Evolutionary conservation across 2,888 invertebrate genomes (phyloP), one percentile per base, ranked within the genome.

Genomic region (Panzeria rudis): DNA sequence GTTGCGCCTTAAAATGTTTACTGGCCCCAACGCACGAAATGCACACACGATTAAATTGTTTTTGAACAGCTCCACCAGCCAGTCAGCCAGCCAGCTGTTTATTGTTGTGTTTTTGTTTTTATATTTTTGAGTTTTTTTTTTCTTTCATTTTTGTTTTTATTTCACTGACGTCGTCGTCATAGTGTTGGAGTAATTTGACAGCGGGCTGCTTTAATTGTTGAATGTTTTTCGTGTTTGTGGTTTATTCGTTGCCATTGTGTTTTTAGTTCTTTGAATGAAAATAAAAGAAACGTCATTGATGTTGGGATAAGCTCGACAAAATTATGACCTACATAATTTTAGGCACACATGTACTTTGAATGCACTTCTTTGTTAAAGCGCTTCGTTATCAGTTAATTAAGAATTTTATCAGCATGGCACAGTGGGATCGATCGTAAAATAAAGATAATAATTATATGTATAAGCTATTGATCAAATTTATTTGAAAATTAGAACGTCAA

Each of bases 1-100:
- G 89, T 87, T 89, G 88, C 88, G 89, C 88, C 89, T 88, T 80
- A 72, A 86, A 88, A 87, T 89, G 88, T 87, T 89, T 88, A 90
- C 90, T 91, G 91, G 64, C 68, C 54, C 47, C 76, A 77, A 79
- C 77, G 75, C 85, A 73, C 82, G 75, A 62, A 62, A 86, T 86
- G 86, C 87, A 87, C 87, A 88, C 84, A 68, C 68, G 62, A 69
- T 17, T 72, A 62, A 62, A 62, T 47, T 56, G 29, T 52, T 78
- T 69, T 35, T 50, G 61, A 68, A 25, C 47, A 47, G 54, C 44
- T 71, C 47, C 69, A 72, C 9, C 41, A 35, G 68, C 50, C 44
- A 29, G 64, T n/a, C 47, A 32, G 68, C 64, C 61, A 35, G n/a
- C n/a, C 38, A 68, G 62, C 66, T 72, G 66, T 83, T 79, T 83